Conservation (phyloP, 2,797 vertebrate genomes). For the Xenopus petersii region DNA sequence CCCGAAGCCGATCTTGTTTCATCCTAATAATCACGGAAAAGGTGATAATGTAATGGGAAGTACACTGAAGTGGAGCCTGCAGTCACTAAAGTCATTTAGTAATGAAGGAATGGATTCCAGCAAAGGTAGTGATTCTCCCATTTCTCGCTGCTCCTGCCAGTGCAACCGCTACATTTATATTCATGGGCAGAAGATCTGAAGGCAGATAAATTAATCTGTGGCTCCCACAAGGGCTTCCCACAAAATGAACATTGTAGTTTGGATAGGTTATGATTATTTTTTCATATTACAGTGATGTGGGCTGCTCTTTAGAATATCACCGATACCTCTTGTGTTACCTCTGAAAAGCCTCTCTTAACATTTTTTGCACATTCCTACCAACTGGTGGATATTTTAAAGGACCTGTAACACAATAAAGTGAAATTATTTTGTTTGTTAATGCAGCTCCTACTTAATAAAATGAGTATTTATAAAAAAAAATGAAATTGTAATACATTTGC, state of each 20-base stretch:
- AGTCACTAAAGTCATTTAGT: slow-evolving; percentile 36
- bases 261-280: slow-evolving; percentile 31
- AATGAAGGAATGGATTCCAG: slow-evolving; percentile 28
- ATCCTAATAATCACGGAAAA: slow-evolving; percentile 9
- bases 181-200: slow-evolving; percentile 27
- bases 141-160: slow-evolving; percentile 30
- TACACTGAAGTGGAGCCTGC: slow-evolving; percentile 17
- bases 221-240: slow-evolving; percentile 23
- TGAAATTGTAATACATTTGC: too few species aligned
- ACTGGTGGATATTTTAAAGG: too few species aligned
- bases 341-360: too few species aligned
- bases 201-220: slow-evolving; percentile 31
- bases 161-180: slow-evolving; percentile 35
- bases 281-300: slow-evolving; percentile 22
- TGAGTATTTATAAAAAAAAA: too few species aligned
- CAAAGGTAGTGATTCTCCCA: slow-evolving; percentile 27
- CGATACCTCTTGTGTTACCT: not conserved
- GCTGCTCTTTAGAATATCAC: not conserved
- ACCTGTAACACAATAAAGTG: too few species aligned
- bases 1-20: not conserved
- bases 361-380: too few species aligned
- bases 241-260: slow-evolving; percentile 31
- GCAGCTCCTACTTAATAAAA: too few species aligned
- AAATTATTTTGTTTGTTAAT: too few species aligned
- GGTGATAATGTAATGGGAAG: slow-evolving; percentile 3